phyloP scores from a whole-genome alignment of 2,113 vertebrate genomes.

The Zosterops hypoxanthus region DNA sequence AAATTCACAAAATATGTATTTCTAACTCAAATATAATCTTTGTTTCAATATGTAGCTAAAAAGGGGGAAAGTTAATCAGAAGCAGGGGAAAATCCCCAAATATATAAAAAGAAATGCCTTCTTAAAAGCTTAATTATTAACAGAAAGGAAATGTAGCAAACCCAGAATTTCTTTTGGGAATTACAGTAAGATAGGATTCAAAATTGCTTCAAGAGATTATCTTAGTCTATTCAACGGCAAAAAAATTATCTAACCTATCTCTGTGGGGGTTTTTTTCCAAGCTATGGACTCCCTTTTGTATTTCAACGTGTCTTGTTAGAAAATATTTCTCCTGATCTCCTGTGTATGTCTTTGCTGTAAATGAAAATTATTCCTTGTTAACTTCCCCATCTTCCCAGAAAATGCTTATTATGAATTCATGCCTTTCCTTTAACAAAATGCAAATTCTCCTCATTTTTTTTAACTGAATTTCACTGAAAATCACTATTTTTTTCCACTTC shows the following conservation, averaged over 20 bases:
- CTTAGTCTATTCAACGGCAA: not conserved
- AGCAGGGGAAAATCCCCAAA: not conserved
- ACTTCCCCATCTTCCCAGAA: not conserved
- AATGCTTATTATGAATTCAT: not conserved
- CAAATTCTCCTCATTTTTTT: not conserved
- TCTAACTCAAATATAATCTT: not conserved
- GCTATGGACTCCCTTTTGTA: not conserved
- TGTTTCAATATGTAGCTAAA: not conserved
- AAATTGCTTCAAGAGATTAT: not conserved
- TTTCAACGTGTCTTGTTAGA: not conserved
- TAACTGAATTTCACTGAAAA: not conserved
- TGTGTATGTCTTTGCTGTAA: accelerated
- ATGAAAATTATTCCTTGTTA: not conserved
- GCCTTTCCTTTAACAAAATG: not conserved
- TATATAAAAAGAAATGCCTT: not conserved
- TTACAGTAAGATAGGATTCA: not conserved
- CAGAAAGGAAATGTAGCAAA: not conserved
- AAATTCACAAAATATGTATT: not conserved
- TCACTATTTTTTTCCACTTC: not conserved
- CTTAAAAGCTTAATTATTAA: not conserved
- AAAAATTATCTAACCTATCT: not conserved
- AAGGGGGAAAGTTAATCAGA: not conserved
- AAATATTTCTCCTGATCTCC: not conserved
- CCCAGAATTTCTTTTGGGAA: not conserved
- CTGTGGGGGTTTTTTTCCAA: accelerated